Evolutionary conservation across 2,113 vertebrate species (phyloP).

Genomic region (Halichoeres trimaculatus): DNA sequence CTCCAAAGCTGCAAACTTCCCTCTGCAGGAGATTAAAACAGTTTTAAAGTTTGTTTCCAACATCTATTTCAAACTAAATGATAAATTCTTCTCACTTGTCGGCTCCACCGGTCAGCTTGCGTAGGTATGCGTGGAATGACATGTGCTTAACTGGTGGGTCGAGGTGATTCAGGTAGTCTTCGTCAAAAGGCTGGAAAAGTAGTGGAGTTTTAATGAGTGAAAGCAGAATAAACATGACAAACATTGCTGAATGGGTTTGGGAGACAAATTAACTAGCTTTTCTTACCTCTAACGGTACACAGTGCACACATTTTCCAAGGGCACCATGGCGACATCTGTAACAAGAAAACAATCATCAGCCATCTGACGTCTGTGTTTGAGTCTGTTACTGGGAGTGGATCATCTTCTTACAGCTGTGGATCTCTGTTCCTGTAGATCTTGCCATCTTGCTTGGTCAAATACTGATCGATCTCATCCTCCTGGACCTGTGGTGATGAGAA

Average conservation of each 20-base stretch:
- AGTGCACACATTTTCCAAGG: constrained; percentile 97
- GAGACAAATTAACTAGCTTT: background rate
- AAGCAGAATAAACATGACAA: background rate
- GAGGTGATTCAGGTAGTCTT: constrained; percentile 98
- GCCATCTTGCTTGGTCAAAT: constrained; percentile 94
- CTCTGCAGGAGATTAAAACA: constrained; percentile 78
- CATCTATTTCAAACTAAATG: rapidly evolving
- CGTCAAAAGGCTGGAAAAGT: constrained; percentile 92
- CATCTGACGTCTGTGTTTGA: background rate
- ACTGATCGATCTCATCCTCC: constrained; percentile 97
- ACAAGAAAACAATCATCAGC: constrained; percentile 8
- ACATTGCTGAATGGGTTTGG: background rate
- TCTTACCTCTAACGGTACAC: constrained; percentile 95
- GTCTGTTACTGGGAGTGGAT: background rate
- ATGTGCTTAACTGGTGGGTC: constrained; percentile 99
- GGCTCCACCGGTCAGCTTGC: constrained; percentile 96
- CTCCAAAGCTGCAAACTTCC: constrained; percentile 97
- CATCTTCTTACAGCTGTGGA: constrained; percentile 90
- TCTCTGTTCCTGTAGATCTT: constrained; percentile 96
- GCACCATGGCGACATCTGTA: constrained; percentile 94
- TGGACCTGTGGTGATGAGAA: constrained; percentile 85
- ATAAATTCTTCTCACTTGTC: constrained; percentile 89
- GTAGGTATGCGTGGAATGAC: constrained; percentile 99
- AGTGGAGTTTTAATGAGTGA: background rate
- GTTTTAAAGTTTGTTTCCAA: background rate